These are phyloP conservation scores for Opisthocomus hoazin DNA, from an alignment of 2,113 vertebrate species.

Conservation along the genomic window DNA sequence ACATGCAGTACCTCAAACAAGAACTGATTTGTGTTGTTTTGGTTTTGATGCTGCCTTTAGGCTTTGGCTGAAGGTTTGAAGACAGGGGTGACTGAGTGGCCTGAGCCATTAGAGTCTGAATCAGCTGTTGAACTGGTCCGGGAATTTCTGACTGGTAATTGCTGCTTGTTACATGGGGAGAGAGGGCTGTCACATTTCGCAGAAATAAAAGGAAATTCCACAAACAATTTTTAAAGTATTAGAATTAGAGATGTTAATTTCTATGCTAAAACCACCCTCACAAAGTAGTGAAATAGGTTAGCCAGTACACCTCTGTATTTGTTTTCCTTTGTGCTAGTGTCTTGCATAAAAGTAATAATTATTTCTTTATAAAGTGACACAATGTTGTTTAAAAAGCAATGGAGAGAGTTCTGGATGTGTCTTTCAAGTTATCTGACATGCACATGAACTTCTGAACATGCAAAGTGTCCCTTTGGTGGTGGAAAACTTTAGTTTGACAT, in stretches of 20 bases:
- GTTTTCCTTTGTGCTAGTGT: background rate
- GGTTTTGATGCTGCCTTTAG: slow-evolving; percentile 59
- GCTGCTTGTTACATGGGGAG: background rate
- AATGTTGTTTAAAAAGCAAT: background rate
- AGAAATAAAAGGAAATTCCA: background rate
- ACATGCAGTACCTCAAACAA: background rate
- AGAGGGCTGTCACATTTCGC: background rate
- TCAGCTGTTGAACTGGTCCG: slow-evolving; percentile 81
- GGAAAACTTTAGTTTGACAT: background rate
- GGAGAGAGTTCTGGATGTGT: background rate
- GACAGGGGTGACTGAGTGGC: slow-evolving; percentile 85
- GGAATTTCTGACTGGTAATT: slow-evolving; percentile 83
- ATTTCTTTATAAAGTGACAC: background rate
- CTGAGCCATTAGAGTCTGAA: slow-evolving; percentile 77
- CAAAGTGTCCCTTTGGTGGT: background rate
- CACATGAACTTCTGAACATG: background rate
- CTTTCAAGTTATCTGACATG: background rate
- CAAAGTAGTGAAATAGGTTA: background rate
- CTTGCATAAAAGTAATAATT: background rate
- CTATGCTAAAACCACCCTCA: background rate
- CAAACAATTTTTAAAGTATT: background rate
- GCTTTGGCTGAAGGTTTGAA: slow-evolving; percentile 84
- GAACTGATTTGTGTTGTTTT: background rate
- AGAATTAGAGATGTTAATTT: background rate
- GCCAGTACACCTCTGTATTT: background rate